These are phyloP conservation scores for Malthinus seriepunctatus DNA, from an alignment of 2,888 invertebrate genomes.

Conservation along the genomic window DNA sequence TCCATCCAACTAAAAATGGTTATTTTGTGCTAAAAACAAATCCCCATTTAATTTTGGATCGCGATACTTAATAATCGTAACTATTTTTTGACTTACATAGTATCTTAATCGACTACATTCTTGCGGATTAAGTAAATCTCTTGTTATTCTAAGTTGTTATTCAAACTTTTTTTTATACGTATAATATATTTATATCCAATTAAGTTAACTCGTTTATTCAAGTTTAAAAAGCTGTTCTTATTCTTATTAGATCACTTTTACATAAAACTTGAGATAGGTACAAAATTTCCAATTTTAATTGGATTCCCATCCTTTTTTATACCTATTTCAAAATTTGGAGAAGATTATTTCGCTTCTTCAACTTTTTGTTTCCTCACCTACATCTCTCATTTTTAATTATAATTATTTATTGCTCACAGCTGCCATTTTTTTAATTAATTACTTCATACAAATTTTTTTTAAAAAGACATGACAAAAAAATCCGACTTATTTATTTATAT, in stretches of 20 bases:
- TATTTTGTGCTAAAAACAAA: background rate
- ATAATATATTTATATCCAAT: background rate
- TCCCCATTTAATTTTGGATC: too few species aligned
- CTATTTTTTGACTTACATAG: too few species aligned
- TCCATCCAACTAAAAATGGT: slow-evolving; percentile 1
- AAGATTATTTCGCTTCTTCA: background rate
- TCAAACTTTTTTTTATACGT: background rate
- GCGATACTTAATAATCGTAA: too few species aligned
- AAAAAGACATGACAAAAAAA: background rate
- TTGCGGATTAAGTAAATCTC: too few species aligned
- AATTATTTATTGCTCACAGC: slow-evolving; percentile 34
- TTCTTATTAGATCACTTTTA: background rate
- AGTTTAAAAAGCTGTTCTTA: background rate
- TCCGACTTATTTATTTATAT: slow-evolving; percentile 1
- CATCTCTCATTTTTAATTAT: background rate
- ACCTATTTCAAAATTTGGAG: background rate
- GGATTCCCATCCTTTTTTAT: slow-evolving; percentile 1
- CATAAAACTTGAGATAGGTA: background rate
- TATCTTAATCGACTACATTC: too few species aligned
- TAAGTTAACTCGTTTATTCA: too few species aligned
- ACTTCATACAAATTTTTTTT: slow-evolving; percentile 3
- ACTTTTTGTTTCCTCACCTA: background rate
- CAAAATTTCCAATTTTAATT: slow-evolving; percentile 21
- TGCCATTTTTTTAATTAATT: slow-evolving; percentile 32
- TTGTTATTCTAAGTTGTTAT: background rate